These are phyloP conservation scores for Polypedilum pembai DNA, from an alignment of 1,140 invertebrate genomes.

Conservation along the genomic window DNA sequence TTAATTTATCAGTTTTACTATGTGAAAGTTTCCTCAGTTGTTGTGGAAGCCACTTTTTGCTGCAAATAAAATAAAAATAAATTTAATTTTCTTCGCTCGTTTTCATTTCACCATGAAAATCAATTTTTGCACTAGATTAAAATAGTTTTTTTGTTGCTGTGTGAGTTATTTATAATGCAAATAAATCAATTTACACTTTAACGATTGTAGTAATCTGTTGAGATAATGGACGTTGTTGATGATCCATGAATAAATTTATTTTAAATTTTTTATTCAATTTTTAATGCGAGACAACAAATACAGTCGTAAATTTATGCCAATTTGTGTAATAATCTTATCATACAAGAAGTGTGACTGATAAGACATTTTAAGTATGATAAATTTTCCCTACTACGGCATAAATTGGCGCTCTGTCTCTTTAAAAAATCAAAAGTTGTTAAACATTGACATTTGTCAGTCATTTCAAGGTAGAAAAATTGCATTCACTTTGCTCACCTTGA, in stretches of 20 bases:
- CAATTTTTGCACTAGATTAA: not conserved
- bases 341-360: not conserved
- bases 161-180: not conserved
- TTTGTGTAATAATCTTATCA: slow-evolving; percentile 9
- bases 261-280: not conserved
- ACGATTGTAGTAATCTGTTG: not conserved
- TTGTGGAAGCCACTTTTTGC: slow-evolving; percentile 85
- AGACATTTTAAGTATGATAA: not conserved
- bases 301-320: not conserved
- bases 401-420: too few species aligned
- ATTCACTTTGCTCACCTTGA: too few species aligned
- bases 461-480: too few species aligned
- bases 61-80: slow-evolving; percentile 38
- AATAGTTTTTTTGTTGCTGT: not conserved
- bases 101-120: not conserved
- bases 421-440: too few species aligned
- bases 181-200: not conserved
- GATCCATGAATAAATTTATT: not conserved
- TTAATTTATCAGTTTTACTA: slow-evolving; percentile 74
- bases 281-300: not conserved
- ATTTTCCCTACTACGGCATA: not conserved
- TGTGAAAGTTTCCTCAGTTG: slow-evolving; percentile 83
- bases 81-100: not conserved
- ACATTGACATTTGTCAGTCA: too few species aligned
- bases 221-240: not conserved